Percentiles rank a stretch among this genome's conserved stretches.
phyloP scores from a whole-genome alignment of 2,113 vertebrate species.

The Dipodomys merriami region DNA sequence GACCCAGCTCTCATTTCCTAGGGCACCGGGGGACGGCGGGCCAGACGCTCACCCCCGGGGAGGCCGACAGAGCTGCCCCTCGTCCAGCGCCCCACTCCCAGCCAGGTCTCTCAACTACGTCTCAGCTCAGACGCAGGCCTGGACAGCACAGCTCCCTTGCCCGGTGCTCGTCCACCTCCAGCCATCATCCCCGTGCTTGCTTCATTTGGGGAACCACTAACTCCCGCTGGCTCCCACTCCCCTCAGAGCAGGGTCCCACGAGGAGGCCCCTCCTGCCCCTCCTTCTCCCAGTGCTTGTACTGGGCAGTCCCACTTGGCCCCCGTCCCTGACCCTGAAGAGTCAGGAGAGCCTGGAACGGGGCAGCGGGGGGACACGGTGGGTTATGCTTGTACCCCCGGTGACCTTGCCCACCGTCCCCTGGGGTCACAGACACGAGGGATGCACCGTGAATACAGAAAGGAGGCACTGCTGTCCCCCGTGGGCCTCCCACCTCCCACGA shows the following conservation, averaged over 20 bases:
- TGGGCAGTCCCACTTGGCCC: background rate
- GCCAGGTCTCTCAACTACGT: background rate
- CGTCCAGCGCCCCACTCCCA: background rate
- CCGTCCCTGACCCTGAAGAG: too few relatives aligned
- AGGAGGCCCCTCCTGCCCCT: too few relatives aligned
- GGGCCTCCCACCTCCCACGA: too few relatives aligned
- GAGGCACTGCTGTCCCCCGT: background rate
- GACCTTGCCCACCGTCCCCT: background rate
- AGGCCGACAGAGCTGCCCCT: background rate
- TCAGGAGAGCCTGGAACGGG: background rate
- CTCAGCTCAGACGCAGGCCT: background rate
- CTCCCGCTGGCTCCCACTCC: background rate
- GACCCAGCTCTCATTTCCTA: slow-evolving; percentile 41
- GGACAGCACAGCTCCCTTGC: background rate
- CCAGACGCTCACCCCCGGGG: background rate
- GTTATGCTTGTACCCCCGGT: fast-evolving
- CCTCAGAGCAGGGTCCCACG: background rate
- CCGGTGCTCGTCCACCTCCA: background rate
- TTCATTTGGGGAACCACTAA: background rate
- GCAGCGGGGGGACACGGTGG: background rate
- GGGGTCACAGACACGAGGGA: background rate
- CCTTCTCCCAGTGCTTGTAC: too few relatives aligned
- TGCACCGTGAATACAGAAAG: background rate
- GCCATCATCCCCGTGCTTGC: background rate
- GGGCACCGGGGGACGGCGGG: background rate